These are phyloP conservation scores for Drosophila nannoptera DNA, from an alignment of 1,140 invertebrate genomes.

Conservation along the genomic window DNA sequence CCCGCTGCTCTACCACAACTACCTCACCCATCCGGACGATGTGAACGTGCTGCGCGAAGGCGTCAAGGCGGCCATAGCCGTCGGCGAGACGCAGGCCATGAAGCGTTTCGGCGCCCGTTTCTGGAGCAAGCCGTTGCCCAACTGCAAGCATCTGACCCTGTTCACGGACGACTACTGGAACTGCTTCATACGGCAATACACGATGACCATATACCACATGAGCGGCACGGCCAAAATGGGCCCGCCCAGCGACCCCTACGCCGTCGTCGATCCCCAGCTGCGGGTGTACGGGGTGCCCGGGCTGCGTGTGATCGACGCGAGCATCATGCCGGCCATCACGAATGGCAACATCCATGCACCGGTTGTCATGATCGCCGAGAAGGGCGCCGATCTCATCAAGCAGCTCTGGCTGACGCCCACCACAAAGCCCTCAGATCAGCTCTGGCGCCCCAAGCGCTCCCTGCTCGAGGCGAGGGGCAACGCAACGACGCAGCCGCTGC, in stretches of 20 bases:
- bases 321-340: conserved; percentile 82
- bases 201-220: conserved; percentile 92
- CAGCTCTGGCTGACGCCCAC: conserved; percentile 82
- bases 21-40: conserved; percentile 90
- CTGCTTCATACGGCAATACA: conserved; percentile 88
- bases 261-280: conserved; percentile 90
- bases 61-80: conserved; percentile 89
- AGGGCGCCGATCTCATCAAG: conserved; percentile 92
- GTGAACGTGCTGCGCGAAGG: conserved; percentile 89
- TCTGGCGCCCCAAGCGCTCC: conserved; percentile 49
- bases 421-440: conserved; percentile 16
- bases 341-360: conserved; percentile 93
- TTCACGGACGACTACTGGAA: conserved; percentile 92
- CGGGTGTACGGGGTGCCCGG: conserved; percentile 87
- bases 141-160: conserved; percentile 87
- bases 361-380: conserved; percentile 95
- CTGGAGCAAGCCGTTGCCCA: conserved; percentile 86
- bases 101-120: conserved; percentile 87
- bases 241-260: conserved; percentile 85
- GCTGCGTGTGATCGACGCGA: conserved; percentile 82
- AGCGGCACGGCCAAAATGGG: conserved; percentile 93
- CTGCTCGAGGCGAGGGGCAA: conserved; percentile 2
- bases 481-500: conserved; percentile 12
- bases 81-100: conserved; percentile 87
- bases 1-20: conserved; percentile 90